Conservation (phyloP, 1,140 invertebrate species). For the Drosophila sulfurigaster region DNA sequence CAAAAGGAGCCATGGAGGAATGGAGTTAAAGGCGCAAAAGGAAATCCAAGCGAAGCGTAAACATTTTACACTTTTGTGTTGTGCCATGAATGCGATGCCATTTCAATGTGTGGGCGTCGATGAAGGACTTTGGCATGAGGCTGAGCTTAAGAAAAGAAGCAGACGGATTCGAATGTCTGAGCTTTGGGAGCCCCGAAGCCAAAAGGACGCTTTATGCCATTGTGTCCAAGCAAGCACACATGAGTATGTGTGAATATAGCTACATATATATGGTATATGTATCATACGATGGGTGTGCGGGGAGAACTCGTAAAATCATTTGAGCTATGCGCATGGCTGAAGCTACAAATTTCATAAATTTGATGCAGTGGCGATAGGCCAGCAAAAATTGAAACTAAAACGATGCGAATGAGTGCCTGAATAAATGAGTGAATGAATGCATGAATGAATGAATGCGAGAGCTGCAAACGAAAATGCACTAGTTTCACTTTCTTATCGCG, state of each 20-base stretch:
- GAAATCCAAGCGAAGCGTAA: slow-evolving; percentile 75
- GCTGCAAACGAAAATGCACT: slow-evolving; percentile 18
- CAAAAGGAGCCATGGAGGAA: slow-evolving; percentile 25
- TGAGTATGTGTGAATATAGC: neutral
- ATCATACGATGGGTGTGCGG: neutral
- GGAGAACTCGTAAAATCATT: slow-evolving; percentile 47
- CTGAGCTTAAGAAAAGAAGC: slow-evolving; percentile 29
- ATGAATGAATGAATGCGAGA: neutral
- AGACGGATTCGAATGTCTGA: slow-evolving; percentile 52
- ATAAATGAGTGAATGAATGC: neutral
- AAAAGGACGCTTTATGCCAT: slow-evolving; percentile 17
- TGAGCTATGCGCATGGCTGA: slow-evolving; percentile 44
- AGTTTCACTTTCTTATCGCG: slow-evolving; percentile 81
- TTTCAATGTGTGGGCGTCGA: slow-evolving; percentile 47
- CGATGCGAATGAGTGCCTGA: neutral
- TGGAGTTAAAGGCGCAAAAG: slow-evolving; percentile 39
- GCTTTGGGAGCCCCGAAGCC: neutral
- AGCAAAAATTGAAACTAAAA: slow-evolving; percentile 1
- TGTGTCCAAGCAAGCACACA: neutral
- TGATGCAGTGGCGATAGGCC: slow-evolving; percentile 22
- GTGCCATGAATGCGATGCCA: slow-evolving; percentile 77
- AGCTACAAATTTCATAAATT: slow-evolving; percentile 36
- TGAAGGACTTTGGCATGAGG: neutral
- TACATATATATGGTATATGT: neutral
- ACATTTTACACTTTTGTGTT: slow-evolving; percentile 81